These are phyloP conservation scores for Boleophthalmus pectinirostris DNA, from an alignment of 2,113 vertebrate species.

Conservation along the genomic window DNA sequence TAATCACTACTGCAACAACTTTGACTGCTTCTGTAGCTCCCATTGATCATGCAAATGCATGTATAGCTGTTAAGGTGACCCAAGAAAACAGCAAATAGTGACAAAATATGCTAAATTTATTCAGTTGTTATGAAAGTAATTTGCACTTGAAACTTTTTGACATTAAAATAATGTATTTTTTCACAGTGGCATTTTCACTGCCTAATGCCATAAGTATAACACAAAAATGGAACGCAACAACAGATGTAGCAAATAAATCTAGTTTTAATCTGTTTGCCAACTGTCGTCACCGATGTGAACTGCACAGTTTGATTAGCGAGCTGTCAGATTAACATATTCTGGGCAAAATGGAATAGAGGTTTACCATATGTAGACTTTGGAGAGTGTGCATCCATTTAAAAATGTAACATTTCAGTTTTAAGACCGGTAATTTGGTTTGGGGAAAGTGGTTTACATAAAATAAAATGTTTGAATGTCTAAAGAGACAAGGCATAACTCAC, in stretches of 20 bases:
- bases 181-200: background rate
- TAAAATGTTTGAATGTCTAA: background rate
- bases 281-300: background rate
- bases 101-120: slow-evolving; percentile 28
- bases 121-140: slow-evolving; percentile 29
- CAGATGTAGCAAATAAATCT: background rate
- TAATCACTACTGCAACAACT: background rate
- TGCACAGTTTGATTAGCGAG: slow-evolving; percentile 1
- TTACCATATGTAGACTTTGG: background rate
- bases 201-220: background rate
- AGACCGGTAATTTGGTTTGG: background rate
- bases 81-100: slow-evolving; percentile 7
- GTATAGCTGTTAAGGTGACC: background rate
- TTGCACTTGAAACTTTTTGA: slow-evolving; percentile 23
- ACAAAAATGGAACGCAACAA: background rate
- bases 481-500: background rate
- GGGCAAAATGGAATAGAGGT: background rate
- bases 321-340: slow-evolving; percentile 11
- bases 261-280: background rate
- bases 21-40: no score
- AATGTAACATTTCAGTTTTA: background rate
- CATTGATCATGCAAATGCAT: no score
- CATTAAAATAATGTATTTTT: slow-evolving; percentile 11
- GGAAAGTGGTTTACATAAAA: background rate
- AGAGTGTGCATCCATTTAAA: background rate